These are phyloP conservation scores for Periparus ater DNA, from an alignment of 2,797 vertebrate genomes.

Conservation along the genomic window DNA sequence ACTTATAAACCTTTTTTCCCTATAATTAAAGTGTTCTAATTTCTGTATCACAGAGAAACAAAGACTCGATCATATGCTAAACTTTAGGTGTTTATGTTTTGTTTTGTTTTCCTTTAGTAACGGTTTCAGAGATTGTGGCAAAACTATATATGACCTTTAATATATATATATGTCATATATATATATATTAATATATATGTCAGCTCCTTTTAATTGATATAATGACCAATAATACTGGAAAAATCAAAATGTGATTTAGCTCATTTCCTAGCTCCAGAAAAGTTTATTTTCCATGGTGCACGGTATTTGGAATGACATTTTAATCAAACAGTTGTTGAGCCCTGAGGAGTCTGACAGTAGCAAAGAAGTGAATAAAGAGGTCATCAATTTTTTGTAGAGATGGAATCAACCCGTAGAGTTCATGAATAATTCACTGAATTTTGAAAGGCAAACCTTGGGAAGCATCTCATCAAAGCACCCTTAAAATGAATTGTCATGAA, in stretches of 20 bases:
- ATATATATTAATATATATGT: neutral
- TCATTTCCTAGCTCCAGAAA: neutral
- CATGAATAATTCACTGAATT: conserved; percentile 63
- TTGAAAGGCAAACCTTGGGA: conserved; percentile 51
- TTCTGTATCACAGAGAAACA: neutral
- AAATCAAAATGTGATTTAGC: neutral
- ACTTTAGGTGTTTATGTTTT: neutral
- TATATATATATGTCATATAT: neutral
- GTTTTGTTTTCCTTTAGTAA: neutral
- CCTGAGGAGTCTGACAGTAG: conserved; percentile 30
- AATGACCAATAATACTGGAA: neutral
- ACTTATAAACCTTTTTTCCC: neutral
- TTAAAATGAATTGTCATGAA: conserved; percentile 33
- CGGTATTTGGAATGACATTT: neutral
- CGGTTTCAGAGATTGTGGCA: neutral
- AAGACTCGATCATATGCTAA: neutral
- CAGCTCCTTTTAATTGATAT: neutral
- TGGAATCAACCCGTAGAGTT: conserved; percentile 34
- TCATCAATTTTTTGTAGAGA: conserved; percentile 23
- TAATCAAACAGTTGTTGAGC: conserved; percentile 43
- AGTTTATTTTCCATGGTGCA: neutral
- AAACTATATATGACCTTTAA: neutral
- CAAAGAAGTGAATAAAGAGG: conserved; percentile 48
- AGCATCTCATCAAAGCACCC: conserved; percentile 7
- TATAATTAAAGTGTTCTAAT: neutral